Base-by-base conservation (phyloP, 2,797 vertebrate species). In the Chromis chromis region DNA sequence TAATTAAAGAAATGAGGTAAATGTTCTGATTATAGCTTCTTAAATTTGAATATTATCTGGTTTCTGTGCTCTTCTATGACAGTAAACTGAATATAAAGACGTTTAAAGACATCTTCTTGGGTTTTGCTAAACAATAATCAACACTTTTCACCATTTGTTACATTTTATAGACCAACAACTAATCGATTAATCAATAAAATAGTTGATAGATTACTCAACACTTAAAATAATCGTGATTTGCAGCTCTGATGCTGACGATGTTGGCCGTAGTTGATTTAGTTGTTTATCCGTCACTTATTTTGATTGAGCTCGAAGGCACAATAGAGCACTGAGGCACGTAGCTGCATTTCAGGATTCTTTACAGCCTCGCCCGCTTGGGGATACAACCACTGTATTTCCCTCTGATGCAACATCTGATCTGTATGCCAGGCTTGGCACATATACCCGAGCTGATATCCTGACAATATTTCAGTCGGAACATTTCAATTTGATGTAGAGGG, bases 401-500 rank as follows among this genome's bases (percentile, higher is more conserved):
- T 70, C 81, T 85, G 79, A 90, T 87, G 67, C 82, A 87, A 86
- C 86, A 83, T 84, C 86, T 85, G 87, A 93, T 92, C 89, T 78
- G 77, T 84, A 84, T 84, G 88, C 86, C 74, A 80, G 77, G 42
- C 76, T 73, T 80, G 85, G 78, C 84, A 70, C 88, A 81, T 77
- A 87, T 54, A 82, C 83, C 76, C 56, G 4, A 53, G 76, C 78
- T 85, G 85, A 91, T 89, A 89, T 88, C 81, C 85, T 82, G 54
- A 89, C 91, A 85, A 90, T 90, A 90, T 92, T 92, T 93, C 89
- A 91, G 83, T 88, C 39, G 74, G 83, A 93, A 91, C 88, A 82
- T 93, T 92, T 93, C 90, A 91, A 92, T 92, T 93, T 92, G 90
- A 94, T 92, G 87, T 81, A 79, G 88, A 72, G 76, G 64, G 55